phyloP scores from a whole-genome alignment of 2,888 invertebrate species.

The Stenodera caucasica region DNA sequence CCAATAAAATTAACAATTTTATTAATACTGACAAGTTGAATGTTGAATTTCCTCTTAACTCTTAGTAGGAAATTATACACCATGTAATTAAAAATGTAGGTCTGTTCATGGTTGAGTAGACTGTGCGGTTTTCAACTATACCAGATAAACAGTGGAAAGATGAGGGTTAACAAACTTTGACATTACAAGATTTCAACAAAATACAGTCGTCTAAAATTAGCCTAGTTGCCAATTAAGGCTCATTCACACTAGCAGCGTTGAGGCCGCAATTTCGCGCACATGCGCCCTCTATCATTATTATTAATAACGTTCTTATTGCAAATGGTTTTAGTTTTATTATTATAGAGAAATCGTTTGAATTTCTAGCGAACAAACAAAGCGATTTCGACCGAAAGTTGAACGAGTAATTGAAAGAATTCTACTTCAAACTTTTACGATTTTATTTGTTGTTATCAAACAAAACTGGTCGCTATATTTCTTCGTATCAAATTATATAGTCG shows the following conservation, averaged over 20 bases:
- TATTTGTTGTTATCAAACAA: neutral
- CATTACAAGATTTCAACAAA: neutral
- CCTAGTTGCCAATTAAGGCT: no score
- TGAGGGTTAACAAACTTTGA: slow-evolving; percentile 7
- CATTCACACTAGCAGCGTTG: no score
- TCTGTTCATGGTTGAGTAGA: slow-evolving; percentile 21
- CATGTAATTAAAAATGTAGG: slow-evolving; percentile 25
- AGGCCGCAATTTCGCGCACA: no score
- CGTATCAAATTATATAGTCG: neutral
- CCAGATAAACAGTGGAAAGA: neutral
- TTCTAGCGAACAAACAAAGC: slow-evolving; percentile 3
- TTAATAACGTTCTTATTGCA: no score
- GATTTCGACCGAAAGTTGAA: neutral
- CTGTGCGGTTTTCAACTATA: slow-evolving; percentile 3
- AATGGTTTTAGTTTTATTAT: no score
- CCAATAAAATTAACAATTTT: neutral
- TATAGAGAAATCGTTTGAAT: no score
- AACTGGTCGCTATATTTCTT: neutral
- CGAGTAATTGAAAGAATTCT: neutral
- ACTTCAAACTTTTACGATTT: neutral
- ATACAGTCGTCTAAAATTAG: neutral
- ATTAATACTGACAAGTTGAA: slow-evolving; percentile 3
- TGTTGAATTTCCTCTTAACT: slow-evolving; percentile 4
- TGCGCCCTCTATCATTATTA: no score
- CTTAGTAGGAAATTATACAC: slow-evolving; percentile 14